Evolutionary conservation across 2,113 vertebrate species (phyloP).

Genomic region (Scolopax mira): DNA sequence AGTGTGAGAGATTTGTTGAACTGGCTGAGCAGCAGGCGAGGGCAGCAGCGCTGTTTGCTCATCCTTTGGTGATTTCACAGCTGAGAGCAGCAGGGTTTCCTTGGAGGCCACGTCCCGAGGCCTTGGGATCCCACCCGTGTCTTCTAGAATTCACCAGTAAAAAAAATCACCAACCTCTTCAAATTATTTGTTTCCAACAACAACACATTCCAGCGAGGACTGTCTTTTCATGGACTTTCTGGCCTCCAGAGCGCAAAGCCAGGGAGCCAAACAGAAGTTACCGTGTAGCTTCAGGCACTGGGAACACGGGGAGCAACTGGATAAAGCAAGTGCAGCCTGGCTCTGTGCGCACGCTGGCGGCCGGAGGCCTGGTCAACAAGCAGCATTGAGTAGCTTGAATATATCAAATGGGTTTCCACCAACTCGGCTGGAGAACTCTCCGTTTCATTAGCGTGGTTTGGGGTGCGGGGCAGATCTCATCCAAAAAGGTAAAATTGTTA

Average conservation of each 20-base stretch:
- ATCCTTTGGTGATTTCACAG: neutral
- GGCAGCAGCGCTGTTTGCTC: neutral
- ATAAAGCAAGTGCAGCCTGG: neutral
- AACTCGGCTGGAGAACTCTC: neutral
- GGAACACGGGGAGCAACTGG: neutral
- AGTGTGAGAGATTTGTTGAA: neutral
- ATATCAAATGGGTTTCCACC: neutral
- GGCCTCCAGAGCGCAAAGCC: neutral
- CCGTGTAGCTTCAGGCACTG: conserved; percentile 28
- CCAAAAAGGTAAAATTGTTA: neutral
- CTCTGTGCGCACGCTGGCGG: neutral
- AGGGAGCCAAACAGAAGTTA: neutral
- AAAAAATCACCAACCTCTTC: neutral
- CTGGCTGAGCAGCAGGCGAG: neutral
- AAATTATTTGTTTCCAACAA: neutral
- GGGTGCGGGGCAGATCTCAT: neutral
- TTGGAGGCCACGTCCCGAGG: neutral
- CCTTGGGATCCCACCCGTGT: neutral
- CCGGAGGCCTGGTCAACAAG: conserved; percentile 28
- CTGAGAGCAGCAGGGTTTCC: neutral
- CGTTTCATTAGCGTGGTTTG: neutral
- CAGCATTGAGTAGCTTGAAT: neutral
- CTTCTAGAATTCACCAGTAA: neutral
- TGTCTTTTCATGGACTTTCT: neutral
- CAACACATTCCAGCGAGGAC: neutral